Evolutionary conservation across 2,113 vertebrate species (phyloP).

Genomic region (Chionis minor): DNA sequence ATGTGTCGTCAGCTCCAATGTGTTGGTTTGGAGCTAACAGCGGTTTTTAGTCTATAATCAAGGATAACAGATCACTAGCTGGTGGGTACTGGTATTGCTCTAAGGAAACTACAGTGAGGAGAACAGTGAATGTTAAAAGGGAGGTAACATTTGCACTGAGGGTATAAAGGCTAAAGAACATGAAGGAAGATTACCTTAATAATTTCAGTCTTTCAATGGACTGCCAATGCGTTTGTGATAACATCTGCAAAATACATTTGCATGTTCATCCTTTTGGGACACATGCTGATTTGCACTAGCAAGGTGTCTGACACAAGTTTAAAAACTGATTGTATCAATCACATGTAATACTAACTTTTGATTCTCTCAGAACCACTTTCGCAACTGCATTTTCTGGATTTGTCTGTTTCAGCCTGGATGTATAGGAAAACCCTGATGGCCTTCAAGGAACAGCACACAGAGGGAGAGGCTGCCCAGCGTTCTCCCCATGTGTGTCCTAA

Average conservation of each 20-base stretch:
- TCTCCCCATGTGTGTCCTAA: not conserved
- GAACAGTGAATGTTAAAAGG: not conserved
- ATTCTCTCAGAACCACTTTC: not conserved
- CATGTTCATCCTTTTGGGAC: not conserved
- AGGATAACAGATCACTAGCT: not conserved
- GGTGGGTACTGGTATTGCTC: not conserved
- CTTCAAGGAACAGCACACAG: not conserved
- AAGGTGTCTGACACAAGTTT: not conserved
- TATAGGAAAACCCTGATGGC: not conserved
- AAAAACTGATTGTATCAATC: not conserved
- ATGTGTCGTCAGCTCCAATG: not conserved
- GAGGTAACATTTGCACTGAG: not conserved
- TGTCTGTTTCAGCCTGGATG: not conserved
- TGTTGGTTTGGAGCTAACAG: not conserved
- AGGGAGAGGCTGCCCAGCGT: not conserved
- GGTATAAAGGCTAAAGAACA: not conserved
- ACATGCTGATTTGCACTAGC: fast-evolving
- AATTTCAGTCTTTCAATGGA: not conserved
- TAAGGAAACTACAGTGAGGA: not conserved
- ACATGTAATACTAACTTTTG: not conserved
- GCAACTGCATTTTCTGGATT: not conserved
- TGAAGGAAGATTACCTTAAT: not conserved
- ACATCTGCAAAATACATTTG: not conserved
- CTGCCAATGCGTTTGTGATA: not conserved
- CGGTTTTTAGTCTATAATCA: not conserved